These are phyloP conservation scores for Sturnira hondurensis DNA, from an alignment of 2,113 vertebrate genomes.

Conservation along the genomic window DNA sequence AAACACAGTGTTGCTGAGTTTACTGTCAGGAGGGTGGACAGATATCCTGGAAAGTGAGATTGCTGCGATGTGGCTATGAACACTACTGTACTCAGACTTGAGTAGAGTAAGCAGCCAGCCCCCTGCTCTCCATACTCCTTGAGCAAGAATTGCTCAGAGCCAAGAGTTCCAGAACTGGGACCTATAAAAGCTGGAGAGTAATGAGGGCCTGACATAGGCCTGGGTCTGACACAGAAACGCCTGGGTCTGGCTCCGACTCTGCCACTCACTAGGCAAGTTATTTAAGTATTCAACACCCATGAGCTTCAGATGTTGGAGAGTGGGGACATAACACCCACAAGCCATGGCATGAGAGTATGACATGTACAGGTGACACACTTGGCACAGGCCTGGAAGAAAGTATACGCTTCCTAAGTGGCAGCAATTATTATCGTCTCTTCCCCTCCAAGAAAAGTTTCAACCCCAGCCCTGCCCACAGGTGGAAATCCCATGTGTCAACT, in stretches of 20 bases:
- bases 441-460: neutral
- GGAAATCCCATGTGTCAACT: neutral
- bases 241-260: neutral
- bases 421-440: neutral
- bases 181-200: neutral
- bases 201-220: neutral
- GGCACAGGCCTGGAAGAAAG: neutral
- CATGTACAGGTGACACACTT: neutral
- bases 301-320: neutral
- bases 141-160: neutral
- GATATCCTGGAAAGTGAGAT: neutral
- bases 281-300: neutral
- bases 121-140: neutral
- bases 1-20: neutral
- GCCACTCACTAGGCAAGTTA: neutral
- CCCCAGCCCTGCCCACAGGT: neutral
- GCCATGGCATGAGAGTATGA: neutral
- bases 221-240: neutral
- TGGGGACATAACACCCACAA: neutral
- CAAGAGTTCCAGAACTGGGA: neutral
- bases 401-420: neutral
- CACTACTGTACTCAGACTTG: neutral
- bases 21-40: constrained; percentile 8
- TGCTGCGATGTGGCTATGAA: neutral
- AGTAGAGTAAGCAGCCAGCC: neutral